Conservation (phyloP, 2,113 vertebrate genomes). For the Vidua chalybeata region DNA sequence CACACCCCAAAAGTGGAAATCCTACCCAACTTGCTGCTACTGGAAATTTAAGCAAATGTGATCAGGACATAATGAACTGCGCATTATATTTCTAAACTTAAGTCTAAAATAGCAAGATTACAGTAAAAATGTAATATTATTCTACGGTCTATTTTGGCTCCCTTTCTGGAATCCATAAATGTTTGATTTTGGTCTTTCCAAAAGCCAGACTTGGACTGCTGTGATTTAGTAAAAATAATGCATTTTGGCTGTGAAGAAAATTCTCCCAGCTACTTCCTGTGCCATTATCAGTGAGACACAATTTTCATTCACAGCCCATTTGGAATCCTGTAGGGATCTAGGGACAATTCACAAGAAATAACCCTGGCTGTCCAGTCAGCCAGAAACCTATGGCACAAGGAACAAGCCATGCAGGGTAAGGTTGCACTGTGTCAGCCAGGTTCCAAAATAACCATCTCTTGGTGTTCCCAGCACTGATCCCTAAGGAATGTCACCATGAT, state of each 20-base stretch:
- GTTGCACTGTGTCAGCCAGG: neutral
- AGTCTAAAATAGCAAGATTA: neutral
- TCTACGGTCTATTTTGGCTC: neutral
- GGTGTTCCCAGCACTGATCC: neutral
- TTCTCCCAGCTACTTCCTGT: neutral
- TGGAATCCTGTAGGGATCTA: neutral
- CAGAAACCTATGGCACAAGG: neutral
- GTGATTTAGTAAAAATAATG: slow-evolving; percentile 1
- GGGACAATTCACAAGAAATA: neutral
- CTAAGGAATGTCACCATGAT: neutral
- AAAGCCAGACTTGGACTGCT: neutral
- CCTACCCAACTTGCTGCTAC: neutral
- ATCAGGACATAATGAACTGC: neutral
- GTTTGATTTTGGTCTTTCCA: slow-evolving; percentile 2
- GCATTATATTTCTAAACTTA: neutral
- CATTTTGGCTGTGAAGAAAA: neutral
- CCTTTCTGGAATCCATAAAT: neutral
- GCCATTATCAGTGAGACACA: neutral
- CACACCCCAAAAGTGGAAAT: fast-evolving
- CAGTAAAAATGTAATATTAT: neutral
- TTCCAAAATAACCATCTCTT: neutral
- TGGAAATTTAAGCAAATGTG: neutral
- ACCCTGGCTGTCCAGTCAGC: neutral
- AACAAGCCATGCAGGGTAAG: fast-evolving
- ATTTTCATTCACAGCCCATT: neutral